Evolutionary conservation across 2,113 vertebrate genomes (phyloP), one percentile per base, ranked within the genome.

Genomic region (Porphyrio hochstetteri): DNA sequence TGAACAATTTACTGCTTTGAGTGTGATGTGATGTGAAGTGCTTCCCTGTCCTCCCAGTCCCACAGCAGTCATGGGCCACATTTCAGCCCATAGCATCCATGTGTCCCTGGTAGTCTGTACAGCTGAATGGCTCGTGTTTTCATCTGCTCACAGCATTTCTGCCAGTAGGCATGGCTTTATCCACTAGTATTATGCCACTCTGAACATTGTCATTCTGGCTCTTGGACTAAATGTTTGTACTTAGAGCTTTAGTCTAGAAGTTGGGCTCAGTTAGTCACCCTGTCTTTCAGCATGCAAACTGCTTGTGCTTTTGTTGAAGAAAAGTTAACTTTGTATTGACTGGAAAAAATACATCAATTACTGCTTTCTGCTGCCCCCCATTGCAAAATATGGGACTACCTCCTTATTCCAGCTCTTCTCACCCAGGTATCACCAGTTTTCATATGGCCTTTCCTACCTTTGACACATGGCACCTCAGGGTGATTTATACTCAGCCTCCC

Each of bases 41-140:
- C 8, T 88, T 7, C 16, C 19, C 1, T 53, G 24, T 69, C 20
- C 55, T 78, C 46, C 18, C 33, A 42, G 13, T 57, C 16, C 48
- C 63, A 16, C 27, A 17, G 29, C 2, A 36, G 18, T 42, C 2
- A 6, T 1, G 13, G 50, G 31, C 36, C 29, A 31, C 0, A 0
- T 46, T 90, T 77, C 70, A 59, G 25, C 42, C 85, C 4, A 1
- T 14, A 72, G 46, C 5, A 74, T 2, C 13, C 11, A 2, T 2
- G 52, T 23, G 28, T 59, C 38, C 11, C 61, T 44, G 6, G 42
- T 40, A 71, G 42, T 42, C 36, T 11, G 10, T 67, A 9, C 38
- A 69, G 79, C 33, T 86, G 64, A 70, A 38, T 20, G 55, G 29
- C 28, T 15, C 0, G 0, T 3, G 4, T 82, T 87, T 80, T n/a